These are phyloP conservation scores for Calameuta pallipes DNA, from an alignment of 2,888 invertebrate genomes.

Conservation along the genomic window DNA sequence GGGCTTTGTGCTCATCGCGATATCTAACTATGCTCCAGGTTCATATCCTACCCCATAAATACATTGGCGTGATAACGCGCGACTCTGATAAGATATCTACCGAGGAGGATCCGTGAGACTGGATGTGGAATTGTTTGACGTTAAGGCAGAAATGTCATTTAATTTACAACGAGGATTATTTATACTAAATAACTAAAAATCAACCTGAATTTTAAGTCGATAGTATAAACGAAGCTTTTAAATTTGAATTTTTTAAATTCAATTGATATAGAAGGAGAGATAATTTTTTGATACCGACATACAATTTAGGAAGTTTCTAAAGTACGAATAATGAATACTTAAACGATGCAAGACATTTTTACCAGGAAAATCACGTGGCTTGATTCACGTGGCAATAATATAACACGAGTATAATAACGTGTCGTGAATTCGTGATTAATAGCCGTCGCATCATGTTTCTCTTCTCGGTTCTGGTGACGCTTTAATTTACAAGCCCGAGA, in stretches of 20 bases:
- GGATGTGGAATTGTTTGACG: conserved; percentile 7
- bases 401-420: background rate
- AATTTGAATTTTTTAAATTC: background rate
- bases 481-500: conserved; percentile 37
- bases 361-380: too few species aligned
- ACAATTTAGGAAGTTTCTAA: background rate
- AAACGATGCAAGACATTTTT: too few species aligned
- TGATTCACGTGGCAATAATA: too few species aligned
- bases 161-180: background rate
- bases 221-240: background rate
- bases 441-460: background rate
- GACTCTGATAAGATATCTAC: conserved; percentile 51
- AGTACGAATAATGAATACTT: background rate
- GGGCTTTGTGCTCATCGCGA: conserved; percentile 20
- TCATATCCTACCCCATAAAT: conserved; percentile 58
- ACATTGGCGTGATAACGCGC: conserved; percentile 54
- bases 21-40: conserved; percentile 24
- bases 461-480: conserved; percentile 16
- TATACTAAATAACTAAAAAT: background rate
- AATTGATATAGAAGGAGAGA: too few species aligned
- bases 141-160: background rate
- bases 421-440: conserved; percentile 1
- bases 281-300: background rate
- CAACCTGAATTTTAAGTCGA: background rate
- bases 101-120: conserved; percentile 33